Evolutionary conservation across 2,888 invertebrate genomes (phyloP).

Genomic region (Cephus runcator): DNA sequence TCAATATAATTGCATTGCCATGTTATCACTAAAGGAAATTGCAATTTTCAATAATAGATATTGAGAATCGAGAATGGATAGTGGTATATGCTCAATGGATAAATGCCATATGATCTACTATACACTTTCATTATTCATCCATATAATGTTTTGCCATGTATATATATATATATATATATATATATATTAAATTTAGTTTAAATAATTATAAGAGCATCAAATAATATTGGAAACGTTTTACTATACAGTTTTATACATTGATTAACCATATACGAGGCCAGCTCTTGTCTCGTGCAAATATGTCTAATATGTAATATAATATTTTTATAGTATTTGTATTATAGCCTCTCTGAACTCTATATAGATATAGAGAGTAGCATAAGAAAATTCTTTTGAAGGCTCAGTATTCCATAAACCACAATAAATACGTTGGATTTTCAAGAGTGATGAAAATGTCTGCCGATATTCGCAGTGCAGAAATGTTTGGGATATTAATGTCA

Average conservation of each 20-base stretch:
- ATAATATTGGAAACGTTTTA: background rate
- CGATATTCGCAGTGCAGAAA: background rate
- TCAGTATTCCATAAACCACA: background rate
- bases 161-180: too few relatives aligned
- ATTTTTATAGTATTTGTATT: background rate
- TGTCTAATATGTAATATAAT: background rate
- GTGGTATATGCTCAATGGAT: too few relatives aligned
- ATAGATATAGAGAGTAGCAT: background rate
- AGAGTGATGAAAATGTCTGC: background rate
- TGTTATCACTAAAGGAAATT: too few relatives aligned
- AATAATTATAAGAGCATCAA: background rate
- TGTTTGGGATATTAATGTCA: background rate
- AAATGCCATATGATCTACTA: too few relatives aligned
- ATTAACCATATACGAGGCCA: background rate
- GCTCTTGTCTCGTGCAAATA: background rate
- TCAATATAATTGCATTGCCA: too few relatives aligned
- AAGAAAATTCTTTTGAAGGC: background rate
- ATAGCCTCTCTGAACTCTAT: background rate
- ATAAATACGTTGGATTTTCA: background rate
- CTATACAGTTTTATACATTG: background rate
- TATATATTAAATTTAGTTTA: background rate
- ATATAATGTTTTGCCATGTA: too few relatives aligned
- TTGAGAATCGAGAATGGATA: too few relatives aligned
- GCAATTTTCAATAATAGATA: too few relatives aligned
- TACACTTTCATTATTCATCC: background rate